Evolutionary conservation across 2,797 vertebrate genomes (phyloP).

Genomic region (Enteromius treurensis): DNA sequence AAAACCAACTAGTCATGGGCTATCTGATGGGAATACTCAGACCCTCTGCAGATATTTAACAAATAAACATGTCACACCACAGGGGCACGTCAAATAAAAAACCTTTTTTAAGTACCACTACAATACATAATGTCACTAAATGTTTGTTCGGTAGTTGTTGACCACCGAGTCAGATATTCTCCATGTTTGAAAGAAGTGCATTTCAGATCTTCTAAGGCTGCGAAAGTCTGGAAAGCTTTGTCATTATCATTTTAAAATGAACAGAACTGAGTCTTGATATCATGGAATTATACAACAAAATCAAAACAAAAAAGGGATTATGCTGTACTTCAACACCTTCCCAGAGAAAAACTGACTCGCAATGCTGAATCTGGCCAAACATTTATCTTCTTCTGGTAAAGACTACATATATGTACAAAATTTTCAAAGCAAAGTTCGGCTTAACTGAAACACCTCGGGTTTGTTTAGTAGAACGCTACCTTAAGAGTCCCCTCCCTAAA

Average conservation of each 20-base stretch:
- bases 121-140: background rate
- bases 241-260: background rate
- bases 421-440: background rate
- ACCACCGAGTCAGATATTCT: background rate
- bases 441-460: constrained; percentile 2
- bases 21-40: background rate
- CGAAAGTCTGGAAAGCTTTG: background rate
- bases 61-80: constrained; percentile 21
- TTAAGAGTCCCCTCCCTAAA: constrained; percentile 15
- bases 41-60: background rate
- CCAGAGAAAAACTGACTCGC: background rate
- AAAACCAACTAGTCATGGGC: background rate
- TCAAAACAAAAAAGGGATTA: constrained; percentile 21
- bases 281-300: background rate
- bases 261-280: background rate
- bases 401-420: background rate
- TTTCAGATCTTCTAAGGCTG: constrained; percentile 17
- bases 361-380: background rate
- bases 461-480: background rate
- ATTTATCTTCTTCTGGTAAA: background rate
- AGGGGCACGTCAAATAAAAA: background rate
- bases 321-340: constrained; percentile 24
- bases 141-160: background rate
- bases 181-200: background rate
- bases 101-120: background rate